phyloP scores from a whole-genome alignment of 2,113 vertebrate genomes.

The Myrmophylax atrothorax region DNA sequence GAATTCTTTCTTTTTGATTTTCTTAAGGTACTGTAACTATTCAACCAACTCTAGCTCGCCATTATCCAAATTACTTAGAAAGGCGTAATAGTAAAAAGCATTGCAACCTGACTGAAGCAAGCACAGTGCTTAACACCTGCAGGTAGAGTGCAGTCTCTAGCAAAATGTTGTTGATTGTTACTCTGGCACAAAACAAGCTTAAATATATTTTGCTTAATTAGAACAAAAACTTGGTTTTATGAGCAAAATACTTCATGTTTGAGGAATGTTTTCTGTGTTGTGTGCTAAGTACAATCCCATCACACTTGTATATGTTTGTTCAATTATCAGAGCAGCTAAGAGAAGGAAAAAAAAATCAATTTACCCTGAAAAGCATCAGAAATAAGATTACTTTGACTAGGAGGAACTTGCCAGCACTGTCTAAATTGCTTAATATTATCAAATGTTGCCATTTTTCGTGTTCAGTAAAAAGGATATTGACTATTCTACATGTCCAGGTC shows the following conservation, averaged over 20 bases:
- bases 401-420: conserved; percentile 67
- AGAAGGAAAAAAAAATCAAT: conserved; percentile 71
- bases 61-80: conserved; percentile 42
- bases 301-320: conserved; percentile 75
- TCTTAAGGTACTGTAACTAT: background rate
- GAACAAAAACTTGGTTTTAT: conserved; percentile 75
- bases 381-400: conserved; percentile 75
- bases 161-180: conserved; percentile 72
- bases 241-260: conserved; percentile 64
- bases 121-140: conserved; percentile 68
- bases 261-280: conserved; percentile 68
- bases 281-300: conserved; percentile 75
- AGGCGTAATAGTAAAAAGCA: conserved; percentile 2
- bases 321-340: conserved; percentile 75
- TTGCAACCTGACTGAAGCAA: conserved; percentile 65
- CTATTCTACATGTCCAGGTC: conserved; percentile 3
- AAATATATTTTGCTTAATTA: conserved; percentile 78
- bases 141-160: conserved; percentile 72
- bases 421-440: conserved; percentile 72
- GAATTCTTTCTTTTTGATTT: conserved; percentile 33
- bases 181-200: conserved; percentile 61
- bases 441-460: conserved; percentile 60
- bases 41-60: background rate
- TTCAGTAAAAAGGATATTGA: conserved; percentile 43
- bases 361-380: conserved; percentile 74